Percentiles rank a stretch among this genome's conserved stretches.
phyloP scores from a whole-genome alignment of 2,113 vertebrate genomes.

The Hydrochoerus hydrochaeris region DNA sequence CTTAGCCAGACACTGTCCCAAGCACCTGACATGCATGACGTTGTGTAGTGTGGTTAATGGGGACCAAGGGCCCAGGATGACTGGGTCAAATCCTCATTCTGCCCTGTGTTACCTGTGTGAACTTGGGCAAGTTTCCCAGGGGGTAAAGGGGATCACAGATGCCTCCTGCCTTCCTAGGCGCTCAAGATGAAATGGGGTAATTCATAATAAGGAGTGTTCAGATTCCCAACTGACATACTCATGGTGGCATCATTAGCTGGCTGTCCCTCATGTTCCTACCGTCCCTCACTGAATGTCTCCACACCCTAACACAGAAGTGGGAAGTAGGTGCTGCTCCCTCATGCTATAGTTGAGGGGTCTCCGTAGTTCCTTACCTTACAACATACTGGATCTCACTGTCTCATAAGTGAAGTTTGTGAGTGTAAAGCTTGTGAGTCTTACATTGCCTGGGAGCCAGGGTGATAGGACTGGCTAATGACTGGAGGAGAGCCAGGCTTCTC shows the following conservation, averaged over 20 bases:
- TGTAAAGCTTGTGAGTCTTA: background rate
- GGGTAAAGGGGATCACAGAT: background rate
- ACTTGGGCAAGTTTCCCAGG: background rate
- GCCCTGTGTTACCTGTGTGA: background rate
- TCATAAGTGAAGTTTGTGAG: background rate
- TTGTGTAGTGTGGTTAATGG: background rate
- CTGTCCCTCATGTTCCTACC: fast-evolving
- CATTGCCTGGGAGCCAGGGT: background rate
- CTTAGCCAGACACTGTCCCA: background rate
- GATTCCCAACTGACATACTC: background rate
- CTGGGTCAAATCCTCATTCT: background rate
- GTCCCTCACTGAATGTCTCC: background rate
- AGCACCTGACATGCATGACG: background rate
- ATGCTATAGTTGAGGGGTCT: fast-evolving
- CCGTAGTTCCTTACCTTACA: background rate
- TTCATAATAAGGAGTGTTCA: background rate
- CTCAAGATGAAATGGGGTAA: background rate
- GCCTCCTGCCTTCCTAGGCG: background rate
- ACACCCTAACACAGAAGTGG: background rate
- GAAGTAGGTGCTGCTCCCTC: background rate
- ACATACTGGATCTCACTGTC: background rate
- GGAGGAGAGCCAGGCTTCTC: background rate
- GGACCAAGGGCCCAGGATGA: background rate
- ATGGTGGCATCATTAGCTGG: fast-evolving
- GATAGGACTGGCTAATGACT: background rate